phyloP scores from a whole-genome alignment of 1,140 invertebrate species.

The Theocolax elegans region DNA sequence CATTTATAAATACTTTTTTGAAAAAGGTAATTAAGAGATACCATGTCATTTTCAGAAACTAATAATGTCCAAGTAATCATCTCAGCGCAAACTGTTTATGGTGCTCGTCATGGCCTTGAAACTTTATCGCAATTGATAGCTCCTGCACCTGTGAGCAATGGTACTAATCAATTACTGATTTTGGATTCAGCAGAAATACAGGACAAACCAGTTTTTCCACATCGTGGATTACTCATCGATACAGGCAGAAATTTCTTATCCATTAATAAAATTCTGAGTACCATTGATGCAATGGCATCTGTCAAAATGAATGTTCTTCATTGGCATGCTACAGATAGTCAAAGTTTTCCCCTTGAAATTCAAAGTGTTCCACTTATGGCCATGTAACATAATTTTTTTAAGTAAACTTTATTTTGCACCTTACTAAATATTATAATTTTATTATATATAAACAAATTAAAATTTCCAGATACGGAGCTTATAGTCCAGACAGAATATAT shows the following conservation, averaged over 20 bases:
- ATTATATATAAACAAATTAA: too few species aligned
- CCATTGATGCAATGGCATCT: constrained; percentile 81
- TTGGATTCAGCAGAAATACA: constrained; percentile 53
- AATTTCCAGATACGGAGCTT: constrained; percentile 75
- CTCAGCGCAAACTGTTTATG: constrained; percentile 75
- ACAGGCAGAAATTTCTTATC: constrained; percentile 82
- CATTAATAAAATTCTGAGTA: constrained; percentile 75
- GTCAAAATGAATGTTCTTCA: constrained; percentile 88
- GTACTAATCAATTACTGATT: constrained; percentile 51
- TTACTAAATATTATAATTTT: too few species aligned
- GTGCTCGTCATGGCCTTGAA: constrained; percentile 80
- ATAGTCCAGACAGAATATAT: constrained; percentile 77
- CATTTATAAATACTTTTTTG: too few species aligned
- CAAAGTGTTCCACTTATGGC: constrained; percentile 77
- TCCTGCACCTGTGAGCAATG: constrained; percentile 43
- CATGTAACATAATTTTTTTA: too few species aligned
- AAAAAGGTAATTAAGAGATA: too few species aligned
- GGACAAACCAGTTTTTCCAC: constrained; percentile 61
- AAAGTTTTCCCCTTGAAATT: constrained; percentile 83
- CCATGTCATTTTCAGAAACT: constrained; percentile 53
- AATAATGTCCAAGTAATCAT: constrained; percentile 72
- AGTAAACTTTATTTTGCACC: too few species aligned
- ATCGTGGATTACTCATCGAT: constrained; percentile 81
- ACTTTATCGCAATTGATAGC: constrained; percentile 78
- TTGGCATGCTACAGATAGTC: constrained; percentile 86